phyloP scores from a whole-genome alignment of 1,140 invertebrate species.

The Drosophila asahinai region DNA sequence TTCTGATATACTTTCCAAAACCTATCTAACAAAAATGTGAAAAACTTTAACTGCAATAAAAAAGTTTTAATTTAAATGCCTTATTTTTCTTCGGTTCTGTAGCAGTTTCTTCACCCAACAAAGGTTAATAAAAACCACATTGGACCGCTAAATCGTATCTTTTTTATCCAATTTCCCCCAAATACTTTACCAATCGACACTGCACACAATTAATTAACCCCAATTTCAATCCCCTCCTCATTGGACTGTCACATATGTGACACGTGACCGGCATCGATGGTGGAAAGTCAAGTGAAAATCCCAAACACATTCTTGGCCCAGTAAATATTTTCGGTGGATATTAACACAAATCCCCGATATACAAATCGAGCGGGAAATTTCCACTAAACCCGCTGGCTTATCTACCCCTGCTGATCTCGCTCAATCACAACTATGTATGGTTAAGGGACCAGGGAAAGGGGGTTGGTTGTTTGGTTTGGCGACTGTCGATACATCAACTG shows the following conservation, averaged over 20 bases:
- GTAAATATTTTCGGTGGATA: slow-evolving; percentile 64
- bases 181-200: slow-evolving; percentile 6
- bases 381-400: slow-evolving; percentile 60
- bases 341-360: slow-evolving; percentile 73
- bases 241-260: slow-evolving; percentile 51
- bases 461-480: slow-evolving; percentile 43
- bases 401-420: slow-evolving; percentile 69
- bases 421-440: slow-evolving; percentile 40
- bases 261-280: slow-evolving; percentile 65
- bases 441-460: slow-evolving; percentile 10
- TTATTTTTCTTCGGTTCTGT: too few species aligned
- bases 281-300: slow-evolving; percentile 62
- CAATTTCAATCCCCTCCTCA: neutral
- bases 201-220: slow-evolving; percentile 6
- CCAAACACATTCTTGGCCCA: slow-evolving; percentile 43
- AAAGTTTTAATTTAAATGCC: too few species aligned
- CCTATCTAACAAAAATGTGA: too few species aligned
- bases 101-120: neutral
- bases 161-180: neutral
- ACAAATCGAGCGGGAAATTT: slow-evolving; percentile 79
- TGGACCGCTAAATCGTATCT: slow-evolving; percentile 9
- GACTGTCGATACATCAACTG: slow-evolving; percentile 79
- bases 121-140: slow-evolving; percentile 2
- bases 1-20: too few species aligned
- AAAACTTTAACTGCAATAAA: too few species aligned